A percentile compares a stretch with the other conserved stretches of the same genome.
Conservation (phyloP, 2,797 vertebrate genomes). For the Cossypha dichroa region DNA sequence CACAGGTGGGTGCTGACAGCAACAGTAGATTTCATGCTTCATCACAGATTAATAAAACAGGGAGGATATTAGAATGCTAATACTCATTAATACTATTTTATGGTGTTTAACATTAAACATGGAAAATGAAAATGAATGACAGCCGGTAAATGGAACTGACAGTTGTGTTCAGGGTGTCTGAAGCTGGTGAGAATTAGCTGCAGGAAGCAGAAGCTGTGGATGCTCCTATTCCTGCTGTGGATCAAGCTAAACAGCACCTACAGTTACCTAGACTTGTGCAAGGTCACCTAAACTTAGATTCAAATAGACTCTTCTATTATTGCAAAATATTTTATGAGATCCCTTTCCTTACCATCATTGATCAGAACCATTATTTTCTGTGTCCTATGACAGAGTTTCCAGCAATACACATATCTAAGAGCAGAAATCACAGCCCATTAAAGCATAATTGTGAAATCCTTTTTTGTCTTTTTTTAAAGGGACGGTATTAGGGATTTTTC, state of each 20-base stretch:
- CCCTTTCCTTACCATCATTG: not conserved
- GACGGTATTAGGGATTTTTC: not conserved
- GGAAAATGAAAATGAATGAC: constrained; percentile 63
- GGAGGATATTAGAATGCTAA: constrained; percentile 62
- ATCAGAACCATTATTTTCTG: not conserved
- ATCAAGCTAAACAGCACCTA: not conserved
- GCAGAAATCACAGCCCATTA: not conserved
- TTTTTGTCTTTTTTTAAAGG: not conserved
- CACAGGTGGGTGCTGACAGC: constrained; percentile 52
- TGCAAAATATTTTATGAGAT: not conserved
- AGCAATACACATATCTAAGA: not conserved
- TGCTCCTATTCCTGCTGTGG: not conserved
- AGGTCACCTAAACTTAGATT: not conserved
- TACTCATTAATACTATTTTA: constrained; percentile 66
- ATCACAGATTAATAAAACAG: constrained; percentile 50
- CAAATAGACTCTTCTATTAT: not conserved
- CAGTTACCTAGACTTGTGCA: not conserved
- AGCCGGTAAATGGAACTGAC: constrained; percentile 64
- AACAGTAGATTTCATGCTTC: constrained; percentile 49
- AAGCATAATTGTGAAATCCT: not conserved
- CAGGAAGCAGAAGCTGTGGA: constrained; percentile 3
- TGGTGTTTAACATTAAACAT: constrained; percentile 68
- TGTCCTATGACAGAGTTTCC: not conserved
- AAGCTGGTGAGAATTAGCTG: not conserved
- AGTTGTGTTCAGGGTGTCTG: constrained; percentile 17